These are phyloP conservation scores for Charadrius vociferus DNA, from an alignment of 2,113 vertebrate genomes.

Conservation along the genomic window DNA sequence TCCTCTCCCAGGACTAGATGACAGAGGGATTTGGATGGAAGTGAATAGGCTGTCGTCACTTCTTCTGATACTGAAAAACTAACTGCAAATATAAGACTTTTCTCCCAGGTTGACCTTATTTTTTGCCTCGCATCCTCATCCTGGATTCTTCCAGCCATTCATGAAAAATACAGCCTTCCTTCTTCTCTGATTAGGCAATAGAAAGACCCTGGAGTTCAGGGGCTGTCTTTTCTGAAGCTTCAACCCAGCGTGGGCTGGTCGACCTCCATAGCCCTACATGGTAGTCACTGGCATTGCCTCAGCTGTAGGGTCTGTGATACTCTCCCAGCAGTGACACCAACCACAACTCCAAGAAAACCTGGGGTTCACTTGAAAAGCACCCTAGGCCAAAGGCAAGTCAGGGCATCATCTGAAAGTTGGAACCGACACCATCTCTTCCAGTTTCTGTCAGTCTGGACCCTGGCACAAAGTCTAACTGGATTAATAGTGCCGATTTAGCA, in stretches of 20 bases:
- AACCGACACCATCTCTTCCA: neutral
- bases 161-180: neutral
- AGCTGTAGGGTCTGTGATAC: neutral
- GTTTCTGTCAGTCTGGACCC: neutral
- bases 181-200: neutral
- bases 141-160: neutral
- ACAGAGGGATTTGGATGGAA: constrained; percentile 32
- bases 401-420: neutral
- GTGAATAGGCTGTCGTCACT: constrained; percentile 29
- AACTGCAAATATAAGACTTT: neutral
- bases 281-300: neutral
- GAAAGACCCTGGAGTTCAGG: neutral
- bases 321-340: neutral
- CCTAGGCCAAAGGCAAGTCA: neutral
- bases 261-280: accelerated
- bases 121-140: neutral
- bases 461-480: neutral
- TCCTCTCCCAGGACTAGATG: constrained; percentile 33
- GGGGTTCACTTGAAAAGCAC: neutral
- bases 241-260: accelerated
- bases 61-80: constrained; percentile 1
- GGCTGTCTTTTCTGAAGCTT: neutral
- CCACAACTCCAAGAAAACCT: neutral
- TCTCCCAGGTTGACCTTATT: neutral
- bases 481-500: neutral